Conservation (phyloP, 2,888 invertebrate genomes). For the Eumerus sabulonum region DNA sequence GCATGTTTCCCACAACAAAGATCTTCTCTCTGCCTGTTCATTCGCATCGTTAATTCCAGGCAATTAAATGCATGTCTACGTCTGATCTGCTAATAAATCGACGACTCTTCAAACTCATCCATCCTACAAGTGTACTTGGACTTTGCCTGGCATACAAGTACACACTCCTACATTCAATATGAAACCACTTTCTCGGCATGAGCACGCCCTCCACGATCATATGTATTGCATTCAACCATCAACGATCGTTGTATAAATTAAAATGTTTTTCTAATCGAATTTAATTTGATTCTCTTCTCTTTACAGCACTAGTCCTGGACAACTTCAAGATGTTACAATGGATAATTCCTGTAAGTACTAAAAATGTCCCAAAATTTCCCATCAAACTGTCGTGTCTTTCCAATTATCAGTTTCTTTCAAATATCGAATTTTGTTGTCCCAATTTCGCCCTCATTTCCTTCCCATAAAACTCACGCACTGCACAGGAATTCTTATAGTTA, state of each 20-base stretch:
- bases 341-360: slow-evolving; percentile 79
- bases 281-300: slow-evolving; percentile 70
- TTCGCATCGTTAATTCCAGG: slow-evolving; percentile 9
- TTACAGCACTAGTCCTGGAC: slow-evolving; percentile 86
- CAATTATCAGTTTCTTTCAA: no score
- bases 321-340: slow-evolving; percentile 84
- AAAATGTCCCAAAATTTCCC: no score
- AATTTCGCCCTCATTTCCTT: neutral
- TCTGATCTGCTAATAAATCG: slow-evolving; percentile 39
- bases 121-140: neutral
- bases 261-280: neutral
- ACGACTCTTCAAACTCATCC: slow-evolving; percentile 1
- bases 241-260: neutral
- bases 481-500: slow-evolving; percentile 3
- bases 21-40: slow-evolving; percentile 11
- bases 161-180: slow-evolving; percentile 26
- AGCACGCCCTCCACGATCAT: slow-evolving; percentile 20
- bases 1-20: slow-evolving; percentile 8
- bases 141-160: neutral
- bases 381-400: no score
- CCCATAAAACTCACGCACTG: neutral
- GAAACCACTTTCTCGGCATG: slow-evolving; percentile 31
- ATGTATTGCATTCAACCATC: slow-evolving; percentile 7
- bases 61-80: slow-evolving; percentile 35
- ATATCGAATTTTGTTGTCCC: neutral